Conservation (phyloP, 2,113 vertebrate species). For the Melospiza georgiana region DNA sequence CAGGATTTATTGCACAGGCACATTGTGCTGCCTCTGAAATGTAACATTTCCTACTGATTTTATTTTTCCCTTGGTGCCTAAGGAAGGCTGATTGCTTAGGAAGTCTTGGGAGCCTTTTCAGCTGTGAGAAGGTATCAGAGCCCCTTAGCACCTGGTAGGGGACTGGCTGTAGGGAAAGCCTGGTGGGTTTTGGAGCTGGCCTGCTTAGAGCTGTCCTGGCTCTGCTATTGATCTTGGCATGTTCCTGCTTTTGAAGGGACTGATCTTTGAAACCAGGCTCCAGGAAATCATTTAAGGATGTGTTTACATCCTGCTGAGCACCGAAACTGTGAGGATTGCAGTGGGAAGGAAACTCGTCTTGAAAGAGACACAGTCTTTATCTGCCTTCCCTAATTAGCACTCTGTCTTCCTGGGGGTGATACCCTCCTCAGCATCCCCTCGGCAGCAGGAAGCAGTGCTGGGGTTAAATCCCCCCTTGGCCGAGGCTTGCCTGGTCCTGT, state of each 20-base stretch:
- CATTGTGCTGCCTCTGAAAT: neutral
- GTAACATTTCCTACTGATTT: neutral
- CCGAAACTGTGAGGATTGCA: neutral
- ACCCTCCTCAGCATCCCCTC: neutral
- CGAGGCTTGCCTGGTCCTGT: neutral
- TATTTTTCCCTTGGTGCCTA: neutral
- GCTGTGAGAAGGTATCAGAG: neutral
- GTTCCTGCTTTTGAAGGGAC: neutral
- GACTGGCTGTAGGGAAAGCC: neutral
- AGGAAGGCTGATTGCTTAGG: neutral
- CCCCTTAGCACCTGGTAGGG: neutral
- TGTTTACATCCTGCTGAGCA: conserved; percentile 26
- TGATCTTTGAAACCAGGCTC: conserved; percentile 10
- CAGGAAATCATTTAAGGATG: conserved; percentile 41
- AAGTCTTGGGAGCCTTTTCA: neutral
- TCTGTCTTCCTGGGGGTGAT: neutral
- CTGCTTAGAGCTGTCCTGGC: neutral
- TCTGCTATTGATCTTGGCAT: conserved; percentile 7
- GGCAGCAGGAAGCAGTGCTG: neutral
- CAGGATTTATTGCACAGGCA: neutral
- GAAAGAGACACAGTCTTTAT: neutral
- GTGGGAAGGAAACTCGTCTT: conserved; percentile 12
- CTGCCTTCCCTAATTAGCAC: neutral
- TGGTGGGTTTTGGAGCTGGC: neutral
- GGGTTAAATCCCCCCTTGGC: neutral